Conservation (phyloP, 2,797 vertebrate genomes). For the Syngnathus rostellatus region DNA sequence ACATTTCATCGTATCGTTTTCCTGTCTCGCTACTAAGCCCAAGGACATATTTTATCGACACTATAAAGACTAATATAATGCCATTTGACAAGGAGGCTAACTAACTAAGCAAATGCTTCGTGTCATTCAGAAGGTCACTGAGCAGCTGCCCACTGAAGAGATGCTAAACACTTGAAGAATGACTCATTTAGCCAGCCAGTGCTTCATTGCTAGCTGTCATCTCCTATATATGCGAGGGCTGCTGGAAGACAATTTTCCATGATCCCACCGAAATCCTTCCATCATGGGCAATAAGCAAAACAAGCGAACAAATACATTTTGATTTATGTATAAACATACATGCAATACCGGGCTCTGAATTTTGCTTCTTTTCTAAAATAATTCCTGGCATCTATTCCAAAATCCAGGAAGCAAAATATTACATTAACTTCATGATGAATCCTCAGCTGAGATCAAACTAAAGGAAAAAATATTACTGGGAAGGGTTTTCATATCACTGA, state of each 20-base stretch:
- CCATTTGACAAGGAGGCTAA: not conserved
- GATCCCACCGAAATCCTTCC: not conserved
- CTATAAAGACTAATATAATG: conserved; percentile 4
- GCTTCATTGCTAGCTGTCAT: conserved; percentile 34
- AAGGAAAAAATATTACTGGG: not conserved
- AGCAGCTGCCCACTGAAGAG: conserved; percentile 4
- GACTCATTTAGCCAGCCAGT: conserved; percentile 33
- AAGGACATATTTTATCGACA: not conserved
- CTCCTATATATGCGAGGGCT: conserved; percentile 23
- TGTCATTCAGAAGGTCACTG: conserved; percentile 5
- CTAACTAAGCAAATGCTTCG: not conserved
- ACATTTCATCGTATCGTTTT: not conserved
- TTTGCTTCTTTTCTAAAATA: not conserved
- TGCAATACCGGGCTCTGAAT: not conserved
- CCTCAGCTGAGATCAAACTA: not conserved
- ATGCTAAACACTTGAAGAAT: conserved; percentile 35
- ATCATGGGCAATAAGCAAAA: not conserved
- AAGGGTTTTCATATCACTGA: not conserved
- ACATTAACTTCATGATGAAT: not conserved
- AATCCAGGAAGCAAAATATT: no score
- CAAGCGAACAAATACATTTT: not conserved
- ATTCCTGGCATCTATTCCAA: no score
- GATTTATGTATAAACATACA: not conserved
- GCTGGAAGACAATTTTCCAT: conserved; percentile 31
- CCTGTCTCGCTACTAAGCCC: not conserved